Evolutionary conservation across 2,113 vertebrate genomes (phyloP).

Genomic region (Burhinus bistriatus): DNA sequence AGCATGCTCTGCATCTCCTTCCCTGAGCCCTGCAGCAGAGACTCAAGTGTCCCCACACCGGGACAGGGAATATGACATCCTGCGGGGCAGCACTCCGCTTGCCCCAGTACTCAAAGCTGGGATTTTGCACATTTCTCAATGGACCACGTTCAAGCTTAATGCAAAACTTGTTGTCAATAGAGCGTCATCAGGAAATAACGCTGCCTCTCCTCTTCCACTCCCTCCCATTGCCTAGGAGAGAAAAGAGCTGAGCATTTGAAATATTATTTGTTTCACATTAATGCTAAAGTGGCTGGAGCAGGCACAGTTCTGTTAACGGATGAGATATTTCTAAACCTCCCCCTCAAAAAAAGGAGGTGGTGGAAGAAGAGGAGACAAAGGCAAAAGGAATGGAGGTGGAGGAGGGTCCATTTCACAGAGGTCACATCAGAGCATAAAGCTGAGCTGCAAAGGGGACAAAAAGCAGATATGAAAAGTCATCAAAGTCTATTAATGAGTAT

Average conservation of each 20-base stretch:
- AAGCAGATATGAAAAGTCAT: not conserved
- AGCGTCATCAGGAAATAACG: not conserved
- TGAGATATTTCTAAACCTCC: not conserved
- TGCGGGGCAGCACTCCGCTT: not conserved
- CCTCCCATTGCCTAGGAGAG: not conserved
- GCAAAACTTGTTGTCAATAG: not conserved
- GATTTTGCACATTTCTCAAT: not conserved
- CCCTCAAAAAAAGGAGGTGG: not conserved
- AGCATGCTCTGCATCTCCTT: not conserved
- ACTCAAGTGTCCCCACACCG: rapidly evolving
- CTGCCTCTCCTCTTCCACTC: not conserved
- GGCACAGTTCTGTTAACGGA: not conserved
- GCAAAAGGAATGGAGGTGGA: not conserved
- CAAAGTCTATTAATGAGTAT: not conserved
- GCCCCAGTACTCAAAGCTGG: not conserved
- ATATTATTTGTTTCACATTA: not conserved
- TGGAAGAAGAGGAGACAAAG: not conserved
- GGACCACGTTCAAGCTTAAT: not conserved
- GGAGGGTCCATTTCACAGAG: not conserved
- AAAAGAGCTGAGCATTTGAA: not conserved
- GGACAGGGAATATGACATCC: not conserved
- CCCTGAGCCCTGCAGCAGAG: not conserved
- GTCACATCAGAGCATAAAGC: not conserved
- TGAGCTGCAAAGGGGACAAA: not conserved
- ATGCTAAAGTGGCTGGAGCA: not conserved